Percentiles rank a stretch among this genome's conserved stretches.
Evolutionary conservation across 2,113 vertebrate genomes (phyloP).

Genomic region (Mandrillus leucophaeus): DNA sequence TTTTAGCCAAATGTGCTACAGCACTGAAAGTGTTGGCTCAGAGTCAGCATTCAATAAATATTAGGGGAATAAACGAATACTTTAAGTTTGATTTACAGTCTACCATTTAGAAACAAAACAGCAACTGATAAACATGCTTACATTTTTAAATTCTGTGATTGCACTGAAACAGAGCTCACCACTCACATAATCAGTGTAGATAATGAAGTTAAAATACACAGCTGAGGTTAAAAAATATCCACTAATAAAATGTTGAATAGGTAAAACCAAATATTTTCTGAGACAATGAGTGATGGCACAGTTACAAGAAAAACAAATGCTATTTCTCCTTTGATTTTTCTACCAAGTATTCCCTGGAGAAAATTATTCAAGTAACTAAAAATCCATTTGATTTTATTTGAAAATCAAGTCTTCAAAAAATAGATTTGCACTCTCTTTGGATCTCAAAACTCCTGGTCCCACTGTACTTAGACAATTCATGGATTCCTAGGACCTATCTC

Average conservation of each 20-base stretch:
- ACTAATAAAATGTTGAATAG: not conserved
- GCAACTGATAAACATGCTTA: not conserved
- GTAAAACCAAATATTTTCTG: not conserved
- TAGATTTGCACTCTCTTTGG: not conserved
- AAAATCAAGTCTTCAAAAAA: not conserved
- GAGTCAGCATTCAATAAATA: not conserved
- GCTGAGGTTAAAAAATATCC: not conserved
- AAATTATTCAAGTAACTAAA: not conserved
- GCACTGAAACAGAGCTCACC: not conserved
- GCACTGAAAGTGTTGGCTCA: not conserved
- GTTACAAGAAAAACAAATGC: not conserved
- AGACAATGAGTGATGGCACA: not conserved
- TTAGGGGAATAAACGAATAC: not conserved
- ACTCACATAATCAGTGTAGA: not conserved
- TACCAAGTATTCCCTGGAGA: not conserved
- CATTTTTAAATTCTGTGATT: not conserved
- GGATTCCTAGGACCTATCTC: not conserved
- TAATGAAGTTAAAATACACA: not conserved
- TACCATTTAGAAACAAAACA: not conserved
- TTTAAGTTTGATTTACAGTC: not conserved
- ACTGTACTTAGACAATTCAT: not conserved
- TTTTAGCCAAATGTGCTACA: not conserved
- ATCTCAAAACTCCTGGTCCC: not conserved
- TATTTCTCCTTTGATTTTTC: not conserved
- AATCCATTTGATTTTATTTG: not conserved